Evolutionary conservation across 2,113 vertebrate species (phyloP).

Genomic region (Lamprotornis superbus): DNA sequence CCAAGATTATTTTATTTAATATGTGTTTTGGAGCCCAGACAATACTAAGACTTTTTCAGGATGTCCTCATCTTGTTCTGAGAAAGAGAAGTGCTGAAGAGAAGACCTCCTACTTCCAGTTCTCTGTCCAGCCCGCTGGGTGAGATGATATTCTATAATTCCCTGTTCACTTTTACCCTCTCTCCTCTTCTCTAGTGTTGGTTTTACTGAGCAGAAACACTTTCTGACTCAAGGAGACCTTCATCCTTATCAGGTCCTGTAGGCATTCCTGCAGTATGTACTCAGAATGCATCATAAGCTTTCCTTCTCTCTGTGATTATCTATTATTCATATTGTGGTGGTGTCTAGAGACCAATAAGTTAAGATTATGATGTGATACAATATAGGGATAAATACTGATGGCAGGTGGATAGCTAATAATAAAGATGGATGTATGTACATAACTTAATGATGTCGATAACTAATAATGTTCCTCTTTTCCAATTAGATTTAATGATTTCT

Average conservation of each 20-base stretch:
- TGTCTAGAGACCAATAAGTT: slow-evolving; percentile 14
- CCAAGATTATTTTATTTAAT: not conserved
- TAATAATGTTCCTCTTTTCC: not conserved
- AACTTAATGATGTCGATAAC: not conserved
- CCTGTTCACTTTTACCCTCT: not conserved
- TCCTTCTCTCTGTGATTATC: not conserved
- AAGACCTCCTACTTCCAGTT: not conserved
- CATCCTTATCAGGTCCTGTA: not conserved
- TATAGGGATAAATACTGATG: not conserved
- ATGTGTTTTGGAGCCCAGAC: not conserved
- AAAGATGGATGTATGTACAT: not conserved
- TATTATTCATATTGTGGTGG: slow-evolving; percentile 27
- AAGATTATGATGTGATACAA: not conserved
- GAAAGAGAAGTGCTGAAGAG: not conserved
- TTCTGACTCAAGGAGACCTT: not conserved
- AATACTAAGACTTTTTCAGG: not conserved
- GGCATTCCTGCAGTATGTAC: not conserved
- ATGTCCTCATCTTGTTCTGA: not conserved
- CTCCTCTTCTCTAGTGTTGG: not conserved
- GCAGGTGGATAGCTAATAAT: not conserved
- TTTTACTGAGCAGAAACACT: not conserved
- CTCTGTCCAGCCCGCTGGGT: not conserved
- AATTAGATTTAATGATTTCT: not conserved
- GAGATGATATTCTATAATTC: not conserved
- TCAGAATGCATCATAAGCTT: not conserved